Evolutionary conservation across 2,888 invertebrate genomes (phyloP).

Genomic region (Schrankia costaestrigalis): DNA sequence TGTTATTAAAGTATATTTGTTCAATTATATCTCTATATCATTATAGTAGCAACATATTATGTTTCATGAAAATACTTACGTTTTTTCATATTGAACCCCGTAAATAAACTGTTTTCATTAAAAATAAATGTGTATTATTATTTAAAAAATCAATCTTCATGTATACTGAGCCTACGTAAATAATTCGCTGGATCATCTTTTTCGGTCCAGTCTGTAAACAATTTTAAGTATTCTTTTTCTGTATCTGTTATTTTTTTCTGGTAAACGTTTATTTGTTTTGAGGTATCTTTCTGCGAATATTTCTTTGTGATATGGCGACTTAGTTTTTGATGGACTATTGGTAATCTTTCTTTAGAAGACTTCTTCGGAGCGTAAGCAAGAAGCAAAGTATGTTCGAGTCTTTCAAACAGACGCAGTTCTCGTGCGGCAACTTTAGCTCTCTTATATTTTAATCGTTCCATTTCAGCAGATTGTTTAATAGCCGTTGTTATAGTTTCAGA

Average conservation of each 20-base stretch:
- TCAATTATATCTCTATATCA: constrained; percentile 52
- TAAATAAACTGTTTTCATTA: constrained; percentile 77
- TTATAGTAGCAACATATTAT: constrained; percentile 60
- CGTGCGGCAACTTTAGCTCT: constrained; percentile 79
- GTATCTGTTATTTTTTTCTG: constrained; percentile 43
- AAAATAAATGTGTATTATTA: constrained; percentile 2
- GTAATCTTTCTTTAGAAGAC: constrained; percentile 7
- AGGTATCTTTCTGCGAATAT: constrained; percentile 14
- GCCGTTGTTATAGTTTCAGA: constrained; percentile 73
- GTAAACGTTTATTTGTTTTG: too few relatives aligned
- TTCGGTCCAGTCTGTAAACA: constrained; percentile 68
- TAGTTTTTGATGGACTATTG: constrained; percentile 7
- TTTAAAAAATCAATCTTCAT: constrained; percentile 3
- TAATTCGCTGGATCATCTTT: constrained; percentile 56
- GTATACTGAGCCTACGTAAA: constrained; percentile 36
- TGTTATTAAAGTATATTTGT: constrained; percentile 66
- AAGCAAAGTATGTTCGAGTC: constrained; percentile 66
- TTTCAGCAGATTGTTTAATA: constrained; percentile 72
- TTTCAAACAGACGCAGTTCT: constrained; percentile 76
- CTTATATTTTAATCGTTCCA: constrained; percentile 71
- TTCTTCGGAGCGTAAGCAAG: constrained; percentile 54
- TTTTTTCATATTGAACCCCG: constrained; percentile 65
- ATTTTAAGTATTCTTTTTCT: constrained; percentile 58
- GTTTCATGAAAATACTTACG: constrained; percentile 62
- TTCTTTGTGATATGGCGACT: constrained; percentile 13